Conservation (phyloP, 2,888 invertebrate genomes). For the Isotomurus palustris region DNA sequence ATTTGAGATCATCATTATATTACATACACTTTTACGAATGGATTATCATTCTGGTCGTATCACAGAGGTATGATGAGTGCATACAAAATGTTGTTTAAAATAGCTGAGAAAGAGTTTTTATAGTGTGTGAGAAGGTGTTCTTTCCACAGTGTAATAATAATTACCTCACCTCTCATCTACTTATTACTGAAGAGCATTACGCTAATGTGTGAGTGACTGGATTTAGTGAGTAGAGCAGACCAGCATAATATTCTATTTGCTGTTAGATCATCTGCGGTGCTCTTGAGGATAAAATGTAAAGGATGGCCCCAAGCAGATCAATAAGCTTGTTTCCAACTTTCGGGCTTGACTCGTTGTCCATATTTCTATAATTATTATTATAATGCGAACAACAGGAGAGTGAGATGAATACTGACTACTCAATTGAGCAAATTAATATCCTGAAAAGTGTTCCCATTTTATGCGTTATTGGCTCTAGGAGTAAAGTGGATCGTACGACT, state of each 20-base stretch:
- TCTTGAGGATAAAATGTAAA: no score
- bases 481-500: no score
- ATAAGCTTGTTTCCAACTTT: constrained; percentile 29
- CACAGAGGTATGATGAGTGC: constrained; percentile 8
- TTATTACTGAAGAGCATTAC: no score
- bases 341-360: no score
- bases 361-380: background rate
- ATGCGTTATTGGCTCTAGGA: no score
- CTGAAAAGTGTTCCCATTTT: constrained; percentile 27
- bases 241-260: no score
- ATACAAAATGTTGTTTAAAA: constrained; percentile 10
- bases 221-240: no score
- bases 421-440: constrained; percentile 1
- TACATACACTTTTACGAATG: no score
- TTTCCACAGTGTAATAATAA: constrained; percentile 3
- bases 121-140: constrained; percentile 14
- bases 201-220: no score
- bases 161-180: no score
- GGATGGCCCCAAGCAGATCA: constrained; percentile 31
- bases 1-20: constrained; percentile 12
- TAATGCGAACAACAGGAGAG: no score
- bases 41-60: constrained; percentile 8
- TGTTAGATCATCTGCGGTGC: no score
- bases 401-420: constrained; percentile 13
- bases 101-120: constrained; percentile 8